Evolutionary conservation across 2,888 invertebrate species (phyloP), one percentile per base, ranked within the genome.

Genomic region (Halictus ligatus): DNA sequence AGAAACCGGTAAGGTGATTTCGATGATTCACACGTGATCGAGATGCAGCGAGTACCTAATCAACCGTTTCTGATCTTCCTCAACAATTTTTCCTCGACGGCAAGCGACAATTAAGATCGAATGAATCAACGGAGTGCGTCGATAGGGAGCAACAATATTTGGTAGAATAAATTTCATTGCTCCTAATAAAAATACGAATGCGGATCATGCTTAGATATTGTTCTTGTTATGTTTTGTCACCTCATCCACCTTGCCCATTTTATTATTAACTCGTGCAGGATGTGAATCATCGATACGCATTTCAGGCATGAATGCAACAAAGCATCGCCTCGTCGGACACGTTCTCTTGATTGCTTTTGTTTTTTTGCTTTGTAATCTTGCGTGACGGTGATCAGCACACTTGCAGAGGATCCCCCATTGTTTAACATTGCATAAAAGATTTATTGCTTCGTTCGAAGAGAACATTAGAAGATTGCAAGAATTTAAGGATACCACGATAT

Each of bases 211-310:
- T 71, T 69, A 78, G 58, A 81, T 77, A n/a, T 3, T 50, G n/a
- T 21, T 46, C 4, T 25, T 78, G 12, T 8, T n/a, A n/a, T 13
- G 29, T 29, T 73, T 73, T 18, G 15, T 75, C 50, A 48, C 15
- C 29, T 84, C 69, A 69, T 77, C 67, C 21, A 60, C 40, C 43
- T 43, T 71, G 67, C 21, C 80, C 77, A 50, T 80, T 83, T 86
- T 89, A 89, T 89, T 89, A 83, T 88, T 88, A 85, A 85, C 86
- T 79, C 46, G 48, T 73, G 3, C 21, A 71, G 74, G 71, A 74
- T 58, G 75, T 89, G 89, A 89, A 82, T 89, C 88, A 88, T 75
- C 72, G 69, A 60, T 50, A 48, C 78, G 74, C 86, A 81, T 86
- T 84, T 88, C 78, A 77, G 15, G 35, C 40, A n/a, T n/a, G 73